phyloP scores from a whole-genome alignment of 2,888 invertebrate genomes.

The Alcis repandata region DNA sequence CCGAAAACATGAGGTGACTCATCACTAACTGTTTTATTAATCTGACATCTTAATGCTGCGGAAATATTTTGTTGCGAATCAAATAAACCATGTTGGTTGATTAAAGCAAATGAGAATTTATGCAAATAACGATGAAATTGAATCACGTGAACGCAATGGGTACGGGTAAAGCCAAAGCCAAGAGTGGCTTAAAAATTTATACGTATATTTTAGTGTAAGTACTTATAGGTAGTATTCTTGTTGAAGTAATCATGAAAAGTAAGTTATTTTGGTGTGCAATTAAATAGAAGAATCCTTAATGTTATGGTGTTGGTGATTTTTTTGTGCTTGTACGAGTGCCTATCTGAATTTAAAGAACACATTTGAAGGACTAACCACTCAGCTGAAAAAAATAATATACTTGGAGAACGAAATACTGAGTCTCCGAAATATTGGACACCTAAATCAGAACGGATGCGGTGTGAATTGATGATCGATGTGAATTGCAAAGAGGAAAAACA shows the following conservation, averaged over 20 bases:
- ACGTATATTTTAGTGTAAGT: too few relatives aligned
- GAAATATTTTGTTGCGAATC: not conserved
- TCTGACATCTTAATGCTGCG: constrained; percentile 13
- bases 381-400: too few relatives aligned
- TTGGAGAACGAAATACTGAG: not conserved
- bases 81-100: not conserved
- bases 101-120: too few relatives aligned
- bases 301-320: constrained; percentile 10
- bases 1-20: constrained; percentile 33
- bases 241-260: too few relatives aligned
- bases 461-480: not conserved
- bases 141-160: too few relatives aligned
- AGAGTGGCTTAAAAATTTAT: too few relatives aligned
- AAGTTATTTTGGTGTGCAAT: not conserved
- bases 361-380: not conserved
- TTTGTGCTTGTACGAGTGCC: not conserved
- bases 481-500: not conserved
- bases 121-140: too few relatives aligned
- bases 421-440: not conserved
- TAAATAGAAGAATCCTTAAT: not conserved
- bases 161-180: too few relatives aligned
- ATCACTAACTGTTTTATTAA: constrained; percentile 28
- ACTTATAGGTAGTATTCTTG: too few relatives aligned
- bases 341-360: not conserved
- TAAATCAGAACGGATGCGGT: not conserved